These are phyloP conservation scores for Parus major DNA, from an alignment of 2,113 vertebrate genomes.

Conservation along the genomic window DNA sequence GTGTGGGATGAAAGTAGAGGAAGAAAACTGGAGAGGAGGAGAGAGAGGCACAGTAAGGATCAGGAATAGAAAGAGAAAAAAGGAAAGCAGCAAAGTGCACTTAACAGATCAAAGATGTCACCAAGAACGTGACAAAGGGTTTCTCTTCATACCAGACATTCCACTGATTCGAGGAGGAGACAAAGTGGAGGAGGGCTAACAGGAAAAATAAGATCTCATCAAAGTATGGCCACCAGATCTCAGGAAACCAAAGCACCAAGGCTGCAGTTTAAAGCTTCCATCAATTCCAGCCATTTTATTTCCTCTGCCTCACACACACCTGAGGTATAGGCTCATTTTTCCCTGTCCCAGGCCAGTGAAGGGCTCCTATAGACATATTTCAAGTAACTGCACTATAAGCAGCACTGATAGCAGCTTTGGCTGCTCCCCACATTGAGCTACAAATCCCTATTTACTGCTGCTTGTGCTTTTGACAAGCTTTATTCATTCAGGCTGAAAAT, in stretches of 20 bases:
- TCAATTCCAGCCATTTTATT: background rate
- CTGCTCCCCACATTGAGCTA: background rate
- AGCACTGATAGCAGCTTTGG: background rate
- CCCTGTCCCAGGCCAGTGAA: background rate
- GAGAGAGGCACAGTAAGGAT: background rate
- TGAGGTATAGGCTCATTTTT: background rate
- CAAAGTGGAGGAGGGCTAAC: background rate
- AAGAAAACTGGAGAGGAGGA: background rate
- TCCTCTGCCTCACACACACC: background rate
- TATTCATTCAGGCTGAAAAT: background rate
- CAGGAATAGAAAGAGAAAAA: background rate
- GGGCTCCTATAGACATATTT: background rate
- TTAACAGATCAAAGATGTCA: constrained; percentile 16
- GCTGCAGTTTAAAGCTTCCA: background rate
- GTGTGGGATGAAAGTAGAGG: background rate
- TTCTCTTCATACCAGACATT: constrained; percentile 47
- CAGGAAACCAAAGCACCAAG: background rate
- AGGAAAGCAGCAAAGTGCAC: background rate
- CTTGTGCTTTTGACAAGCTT: background rate
- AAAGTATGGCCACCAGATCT: background rate
- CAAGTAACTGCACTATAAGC: background rate
- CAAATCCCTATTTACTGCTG: background rate
- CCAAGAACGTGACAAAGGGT: background rate
- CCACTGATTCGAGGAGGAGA: accelerated
- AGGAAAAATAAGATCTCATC: constrained; percentile 10